phyloP scores from a whole-genome alignment of 1,140 invertebrate species.

The Tetramorium simillimum region DNA sequence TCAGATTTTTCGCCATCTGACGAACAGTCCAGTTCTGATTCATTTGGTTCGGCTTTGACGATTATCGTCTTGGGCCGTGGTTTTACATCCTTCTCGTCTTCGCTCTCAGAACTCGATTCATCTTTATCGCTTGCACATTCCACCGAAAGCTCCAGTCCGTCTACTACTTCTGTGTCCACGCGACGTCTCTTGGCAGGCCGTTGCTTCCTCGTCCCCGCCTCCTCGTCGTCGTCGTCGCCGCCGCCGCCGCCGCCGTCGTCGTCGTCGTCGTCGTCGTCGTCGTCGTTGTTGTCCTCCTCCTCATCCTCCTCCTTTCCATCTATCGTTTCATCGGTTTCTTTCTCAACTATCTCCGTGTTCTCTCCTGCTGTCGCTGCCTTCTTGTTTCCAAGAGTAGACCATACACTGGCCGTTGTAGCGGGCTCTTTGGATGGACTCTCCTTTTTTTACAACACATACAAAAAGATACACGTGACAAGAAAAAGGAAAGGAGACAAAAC shows the following conservation, averaged over 20 bases:
- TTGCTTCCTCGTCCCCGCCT: conserved; percentile 45
- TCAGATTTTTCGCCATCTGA: conserved; percentile 76
- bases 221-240: neutral
- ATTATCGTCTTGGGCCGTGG: conserved; percentile 81
- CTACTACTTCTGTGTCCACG: conserved; percentile 76
- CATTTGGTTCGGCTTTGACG: conserved; percentile 80
- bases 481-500: no score
- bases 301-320: conserved; percentile 1
- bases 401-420: neutral
- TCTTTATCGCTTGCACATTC: conserved; percentile 84
- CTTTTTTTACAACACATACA: neutral
- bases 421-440: neutral
- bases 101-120: conserved; percentile 77
- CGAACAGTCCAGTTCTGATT: conserved; percentile 81
- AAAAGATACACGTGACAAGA: no score
- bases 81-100: conserved; percentile 71
- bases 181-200: conserved; percentile 1
- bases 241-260: no score
- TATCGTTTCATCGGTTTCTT: conserved; percentile 14
- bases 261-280: no score
- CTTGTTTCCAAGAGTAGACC: neutral
- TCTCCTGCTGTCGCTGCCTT: neutral
- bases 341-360: neutral
- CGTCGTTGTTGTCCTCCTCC: no score
- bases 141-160: conserved; percentile 81